Conservation (phyloP, 2,113 vertebrate genomes). For the Microcebus tavaratra region DNA sequence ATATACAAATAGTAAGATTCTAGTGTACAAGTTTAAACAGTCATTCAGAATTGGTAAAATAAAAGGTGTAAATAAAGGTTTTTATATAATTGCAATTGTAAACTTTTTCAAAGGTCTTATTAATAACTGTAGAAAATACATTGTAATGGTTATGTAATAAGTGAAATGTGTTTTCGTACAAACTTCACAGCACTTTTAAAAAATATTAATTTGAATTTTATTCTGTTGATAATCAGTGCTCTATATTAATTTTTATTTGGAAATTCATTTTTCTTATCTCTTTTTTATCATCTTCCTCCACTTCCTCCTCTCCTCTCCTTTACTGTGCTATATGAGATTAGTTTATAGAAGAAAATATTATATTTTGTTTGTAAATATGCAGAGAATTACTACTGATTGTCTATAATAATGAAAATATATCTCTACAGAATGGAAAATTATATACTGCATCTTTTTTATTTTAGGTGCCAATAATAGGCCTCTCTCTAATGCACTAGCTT, state of each 20-base stretch:
- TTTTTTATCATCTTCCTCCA: background rate
- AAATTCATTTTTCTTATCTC: background rate
- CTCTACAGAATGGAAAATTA: background rate
- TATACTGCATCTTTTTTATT: background rate
- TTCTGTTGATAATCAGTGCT: background rate
- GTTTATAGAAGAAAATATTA: background rate
- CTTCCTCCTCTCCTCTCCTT: background rate
- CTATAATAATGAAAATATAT: background rate
- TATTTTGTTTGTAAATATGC: background rate
- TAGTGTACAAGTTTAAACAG: background rate
- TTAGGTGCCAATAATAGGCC: background rate
- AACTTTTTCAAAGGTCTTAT: background rate
- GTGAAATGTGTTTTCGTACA: background rate
- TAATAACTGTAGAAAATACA: background rate
- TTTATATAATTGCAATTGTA: background rate
- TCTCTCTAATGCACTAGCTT: background rate
- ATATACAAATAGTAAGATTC: background rate
- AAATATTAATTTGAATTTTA: background rate
- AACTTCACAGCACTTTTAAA: background rate
- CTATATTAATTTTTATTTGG: background rate
- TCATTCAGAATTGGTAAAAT: background rate
- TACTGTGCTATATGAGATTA: background rate
- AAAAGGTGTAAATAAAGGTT: background rate
- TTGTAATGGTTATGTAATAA: background rate
- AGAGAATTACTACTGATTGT: background rate